Evolutionary conservation across 1,140 invertebrate genomes (phyloP).

Genomic region (Aphelenchoides avenae): DNA sequence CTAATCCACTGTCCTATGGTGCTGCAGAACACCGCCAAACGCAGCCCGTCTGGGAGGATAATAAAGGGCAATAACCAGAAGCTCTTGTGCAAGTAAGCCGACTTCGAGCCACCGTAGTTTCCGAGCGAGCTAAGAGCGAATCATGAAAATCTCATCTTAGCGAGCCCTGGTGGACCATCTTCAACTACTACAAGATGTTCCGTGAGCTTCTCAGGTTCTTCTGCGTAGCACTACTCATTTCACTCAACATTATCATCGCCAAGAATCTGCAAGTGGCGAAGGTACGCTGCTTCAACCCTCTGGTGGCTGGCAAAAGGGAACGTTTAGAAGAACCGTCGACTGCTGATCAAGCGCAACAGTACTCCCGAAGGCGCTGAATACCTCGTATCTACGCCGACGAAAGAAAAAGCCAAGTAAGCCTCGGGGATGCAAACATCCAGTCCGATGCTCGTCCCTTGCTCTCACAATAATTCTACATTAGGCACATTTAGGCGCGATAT

Average conservation of each 20-base stretch:
- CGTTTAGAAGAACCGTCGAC: constrained; percentile 41
- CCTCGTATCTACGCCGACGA: constrained; percentile 1
- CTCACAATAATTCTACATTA: constrained; percentile 1
- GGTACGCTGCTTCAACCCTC: constrained; percentile 17
- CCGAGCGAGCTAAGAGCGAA: no score
- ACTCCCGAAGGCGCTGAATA: constrained; percentile 19
- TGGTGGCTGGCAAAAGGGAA: background rate
- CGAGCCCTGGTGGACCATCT: constrained; percentile 50
- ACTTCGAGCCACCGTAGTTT: background rate
- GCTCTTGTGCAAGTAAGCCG: constrained; percentile 18
- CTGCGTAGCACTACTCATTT: constrained; percentile 45
- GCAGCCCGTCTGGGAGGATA: constrained; percentile 7
- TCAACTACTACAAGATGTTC: constrained; percentile 54
- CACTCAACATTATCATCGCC: constrained; percentile 49
- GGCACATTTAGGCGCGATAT: constrained; percentile 27
- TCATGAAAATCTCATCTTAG: constrained; percentile 28
- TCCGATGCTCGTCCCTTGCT: background rate
- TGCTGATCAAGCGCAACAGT: constrained; percentile 45
- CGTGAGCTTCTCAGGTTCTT: constrained; percentile 48
- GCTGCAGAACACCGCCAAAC: constrained; percentile 43
- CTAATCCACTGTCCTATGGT: constrained; percentile 51
- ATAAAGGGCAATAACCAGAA: constrained; percentile 18
- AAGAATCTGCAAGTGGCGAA: constrained; percentile 47
- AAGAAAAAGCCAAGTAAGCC: constrained; percentile 5
- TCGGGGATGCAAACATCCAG: constrained; percentile 2